Percentiles rank a stretch among this genome's conserved stretches.
Evolutionary conservation across 2,797 vertebrate species (phyloP).

Genomic region (Threskiornis aethiopicus): DNA sequence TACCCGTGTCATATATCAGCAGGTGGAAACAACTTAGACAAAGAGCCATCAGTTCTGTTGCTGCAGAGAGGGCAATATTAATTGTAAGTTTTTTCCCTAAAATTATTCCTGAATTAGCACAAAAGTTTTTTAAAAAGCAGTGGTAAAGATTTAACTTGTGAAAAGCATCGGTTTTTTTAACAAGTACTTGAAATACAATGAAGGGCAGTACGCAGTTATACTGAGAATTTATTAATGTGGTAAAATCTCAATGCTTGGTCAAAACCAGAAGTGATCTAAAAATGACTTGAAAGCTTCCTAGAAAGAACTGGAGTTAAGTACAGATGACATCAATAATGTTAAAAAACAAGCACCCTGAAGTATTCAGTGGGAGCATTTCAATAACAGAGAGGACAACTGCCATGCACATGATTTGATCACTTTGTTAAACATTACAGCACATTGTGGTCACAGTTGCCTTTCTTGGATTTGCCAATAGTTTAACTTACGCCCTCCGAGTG

Average conservation of each 20-base stretch:
- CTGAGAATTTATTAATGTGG: background rate
- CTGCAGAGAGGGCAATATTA: background rate
- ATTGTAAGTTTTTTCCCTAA: background rate
- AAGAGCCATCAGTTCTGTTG: background rate
- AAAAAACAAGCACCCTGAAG: background rate
- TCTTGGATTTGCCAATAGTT: background rate
- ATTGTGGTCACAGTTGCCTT: background rate
- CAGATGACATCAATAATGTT: background rate
- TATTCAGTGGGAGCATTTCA: background rate
- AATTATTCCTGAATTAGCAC: background rate
- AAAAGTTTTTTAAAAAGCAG: background rate
- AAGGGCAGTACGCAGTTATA: background rate
- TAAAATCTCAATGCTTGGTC: background rate
- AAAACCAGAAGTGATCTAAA: background rate
- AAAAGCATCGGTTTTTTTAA: background rate
- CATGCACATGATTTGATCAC: background rate
- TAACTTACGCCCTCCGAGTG: background rate
- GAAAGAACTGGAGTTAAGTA: background rate
- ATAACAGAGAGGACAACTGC: background rate
- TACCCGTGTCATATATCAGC: background rate
- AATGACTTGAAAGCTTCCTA: background rate
- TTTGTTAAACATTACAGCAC: background rate
- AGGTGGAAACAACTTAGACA: background rate
- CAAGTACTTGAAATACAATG: background rate
- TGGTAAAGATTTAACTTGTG: background rate